Conservation (phyloP, 2,888 invertebrate genomes). For the Epinotia ramella region DNA sequence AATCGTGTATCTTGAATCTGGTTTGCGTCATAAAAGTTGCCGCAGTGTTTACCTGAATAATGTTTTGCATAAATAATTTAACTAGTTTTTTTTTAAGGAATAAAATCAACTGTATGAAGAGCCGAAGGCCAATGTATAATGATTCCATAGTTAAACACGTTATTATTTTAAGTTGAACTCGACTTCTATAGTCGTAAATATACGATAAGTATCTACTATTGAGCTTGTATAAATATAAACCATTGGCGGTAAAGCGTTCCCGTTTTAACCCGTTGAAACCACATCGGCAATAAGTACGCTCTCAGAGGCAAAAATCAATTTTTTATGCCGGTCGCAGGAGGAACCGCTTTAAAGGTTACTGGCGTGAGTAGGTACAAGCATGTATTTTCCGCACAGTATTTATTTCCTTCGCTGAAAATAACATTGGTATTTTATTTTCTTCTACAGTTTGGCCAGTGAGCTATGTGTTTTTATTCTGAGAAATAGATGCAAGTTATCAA, state of each 20-base stretch:
- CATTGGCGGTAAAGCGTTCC: conserved; percentile 16
- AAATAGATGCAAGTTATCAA: background rate
- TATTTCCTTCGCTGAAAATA: conserved; percentile 14
- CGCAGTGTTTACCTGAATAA: no score
- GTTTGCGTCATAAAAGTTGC: no score
- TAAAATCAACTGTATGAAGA: background rate
- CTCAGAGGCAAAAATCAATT: conserved; percentile 41
- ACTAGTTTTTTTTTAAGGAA: no score
- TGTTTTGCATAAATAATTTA: no score
- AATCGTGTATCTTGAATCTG: no score
- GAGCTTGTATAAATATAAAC: conserved; percentile 21
- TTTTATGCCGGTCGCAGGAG: conserved; percentile 43
- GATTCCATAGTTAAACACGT: no score
- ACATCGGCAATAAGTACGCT: conserved; percentile 23
- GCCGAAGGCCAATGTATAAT: background rate
- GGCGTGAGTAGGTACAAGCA: conserved; percentile 24
- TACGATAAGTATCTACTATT: conserved; percentile 6
- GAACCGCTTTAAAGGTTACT: conserved; percentile 41
- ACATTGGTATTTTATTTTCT: background rate
- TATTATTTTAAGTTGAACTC: background rate
- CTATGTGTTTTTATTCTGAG: background rate
- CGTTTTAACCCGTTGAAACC: conserved; percentile 22
- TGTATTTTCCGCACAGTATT: conserved; percentile 29
- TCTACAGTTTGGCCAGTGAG: conserved; percentile 6
- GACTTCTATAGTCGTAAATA: background rate